phyloP scores from a whole-genome alignment of 2,797 vertebrate genomes.

The Crocidura indochinensis region DNA sequence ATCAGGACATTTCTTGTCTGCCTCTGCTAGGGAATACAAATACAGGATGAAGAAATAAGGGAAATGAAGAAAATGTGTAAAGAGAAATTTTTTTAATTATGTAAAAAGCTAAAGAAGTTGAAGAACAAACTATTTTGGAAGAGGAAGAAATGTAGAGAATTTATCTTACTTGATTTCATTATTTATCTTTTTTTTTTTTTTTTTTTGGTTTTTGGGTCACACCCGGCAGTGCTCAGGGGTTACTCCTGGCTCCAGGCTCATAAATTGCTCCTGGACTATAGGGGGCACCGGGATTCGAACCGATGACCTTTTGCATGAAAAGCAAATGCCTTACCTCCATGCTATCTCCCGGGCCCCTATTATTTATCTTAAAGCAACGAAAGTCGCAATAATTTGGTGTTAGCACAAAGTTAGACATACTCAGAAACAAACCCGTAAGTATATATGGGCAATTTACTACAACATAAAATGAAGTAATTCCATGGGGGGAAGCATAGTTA shows the following conservation, averaged over 20 bases:
- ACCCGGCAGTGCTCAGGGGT: too few relatives aligned
- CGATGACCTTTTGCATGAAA: too few relatives aligned
- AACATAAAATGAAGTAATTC: slow-evolving; percentile 25
- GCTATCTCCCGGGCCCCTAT: too few relatives aligned
- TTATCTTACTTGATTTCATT: background rate
- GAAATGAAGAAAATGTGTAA: slow-evolving; percentile 29
- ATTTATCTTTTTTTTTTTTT: too few relatives aligned
- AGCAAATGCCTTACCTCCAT: too few relatives aligned
- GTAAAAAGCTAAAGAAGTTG: slow-evolving; percentile 7
- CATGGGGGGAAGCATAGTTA: background rate
- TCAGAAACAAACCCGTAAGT: background rate
- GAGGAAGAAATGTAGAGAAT: slow-evolving; percentile 17
- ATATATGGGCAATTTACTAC: background rate
- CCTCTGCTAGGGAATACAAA: background rate
- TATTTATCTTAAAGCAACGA: background rate
- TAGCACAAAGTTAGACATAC: background rate
- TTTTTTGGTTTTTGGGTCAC: too few relatives aligned
- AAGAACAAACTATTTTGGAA: slow-evolving; percentile 57
- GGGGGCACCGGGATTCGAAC: too few relatives aligned
- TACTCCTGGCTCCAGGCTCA: too few relatives aligned
- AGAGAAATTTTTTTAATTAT: background rate
- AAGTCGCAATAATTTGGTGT: background rate
- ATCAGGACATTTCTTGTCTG: background rate
- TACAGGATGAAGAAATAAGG: background rate
- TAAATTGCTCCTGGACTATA: too few relatives aligned